Evolutionary conservation across 2,797 vertebrate genomes (phyloP), one percentile per base, ranked within the genome.

Genomic region (Neosilurus hyrtlii): DNA sequence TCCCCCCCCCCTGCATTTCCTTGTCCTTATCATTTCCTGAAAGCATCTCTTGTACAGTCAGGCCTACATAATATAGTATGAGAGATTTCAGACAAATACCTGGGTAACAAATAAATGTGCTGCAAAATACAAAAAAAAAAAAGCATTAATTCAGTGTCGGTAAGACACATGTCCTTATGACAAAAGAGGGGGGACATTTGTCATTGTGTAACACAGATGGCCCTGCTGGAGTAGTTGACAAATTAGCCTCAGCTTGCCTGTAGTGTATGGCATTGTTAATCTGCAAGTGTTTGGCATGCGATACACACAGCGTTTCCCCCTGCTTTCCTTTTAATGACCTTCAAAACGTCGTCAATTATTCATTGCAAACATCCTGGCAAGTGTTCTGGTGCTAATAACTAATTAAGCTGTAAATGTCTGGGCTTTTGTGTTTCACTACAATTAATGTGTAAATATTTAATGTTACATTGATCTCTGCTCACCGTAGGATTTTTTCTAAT

Each of bases 121-220:
- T 87, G 91, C 89, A 91, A 93, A 93, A 68, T 57, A 67, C 18
- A 80, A 70, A 68, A 67, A 24, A n/a, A 88, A 16, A 65, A 88
- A 89, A 85, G 84, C 90, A 94, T 94, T 94, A 92, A 94, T 95
- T 91, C 85, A 89, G 81, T 82, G 88, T 92, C 93, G 93, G 92
- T 92, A 91, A 88, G 93, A 93, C 92, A 91, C 89, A 90, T 94
- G 94, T 94, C 94, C 94, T 95, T 93, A 94, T 94, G 94, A 94
- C 93, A 94, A 93, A 94, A 89, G 90, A 93, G 93, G 92, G 93
- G 92, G 91, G n/a, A 91, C 93, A 94, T 95, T 94, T 91, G 94
- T 95, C 95, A 95, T 92, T 92, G 92, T 93, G 89, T 91, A 89
- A 91, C 90, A 88, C 94, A 94, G 93, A 93, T 93, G 94, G 93